Evolutionary conservation across 2,888 invertebrate species (phyloP).

Genomic region (Tetheella fluctuosa): DNA sequence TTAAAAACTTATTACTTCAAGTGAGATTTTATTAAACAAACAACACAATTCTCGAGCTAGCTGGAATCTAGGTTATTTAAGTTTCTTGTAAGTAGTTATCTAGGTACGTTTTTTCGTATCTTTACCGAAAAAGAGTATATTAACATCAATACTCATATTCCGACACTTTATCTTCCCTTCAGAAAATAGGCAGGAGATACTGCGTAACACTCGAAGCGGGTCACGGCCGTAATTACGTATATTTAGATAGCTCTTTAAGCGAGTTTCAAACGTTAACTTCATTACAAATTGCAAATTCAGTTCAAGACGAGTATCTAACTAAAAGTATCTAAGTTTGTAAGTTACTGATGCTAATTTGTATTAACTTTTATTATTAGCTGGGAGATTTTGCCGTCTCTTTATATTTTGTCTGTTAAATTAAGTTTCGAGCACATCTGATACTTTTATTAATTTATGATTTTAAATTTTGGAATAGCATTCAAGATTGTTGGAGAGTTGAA

Average conservation of each 20-base stretch:
- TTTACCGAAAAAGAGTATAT: no score
- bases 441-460: not conserved
- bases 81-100: no score
- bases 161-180: not conserved
- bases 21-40: no score
- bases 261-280: slow-evolving; percentile 31
- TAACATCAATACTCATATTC: no score
- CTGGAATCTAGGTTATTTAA: no score
- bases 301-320: slow-evolving; percentile 27
- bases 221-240: slow-evolving; percentile 9
- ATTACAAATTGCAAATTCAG: slow-evolving; percentile 38
- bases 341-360: slow-evolving; percentile 38
- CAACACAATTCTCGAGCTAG: no score
- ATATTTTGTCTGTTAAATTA: not conserved
- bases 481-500: not conserved
- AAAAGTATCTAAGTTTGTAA: slow-evolving; percentile 41
- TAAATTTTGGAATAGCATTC: not conserved
- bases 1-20: no score
- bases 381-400: slow-evolving; percentile 1
- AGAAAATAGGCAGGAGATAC: not conserved
- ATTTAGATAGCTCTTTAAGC: slow-evolving; percentile 9
- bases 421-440: slow-evolving; percentile 5
- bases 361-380: slow-evolving; percentile 37
- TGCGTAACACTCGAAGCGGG: not conserved
- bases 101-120: no score